A percentile compares a stretch with the other conserved stretches of the same genome.
These are phyloP conservation scores for Stenopsyche tienmushanensis DNA, from an alignment of 1,140 invertebrate species.

Conservation along the genomic window DNA sequence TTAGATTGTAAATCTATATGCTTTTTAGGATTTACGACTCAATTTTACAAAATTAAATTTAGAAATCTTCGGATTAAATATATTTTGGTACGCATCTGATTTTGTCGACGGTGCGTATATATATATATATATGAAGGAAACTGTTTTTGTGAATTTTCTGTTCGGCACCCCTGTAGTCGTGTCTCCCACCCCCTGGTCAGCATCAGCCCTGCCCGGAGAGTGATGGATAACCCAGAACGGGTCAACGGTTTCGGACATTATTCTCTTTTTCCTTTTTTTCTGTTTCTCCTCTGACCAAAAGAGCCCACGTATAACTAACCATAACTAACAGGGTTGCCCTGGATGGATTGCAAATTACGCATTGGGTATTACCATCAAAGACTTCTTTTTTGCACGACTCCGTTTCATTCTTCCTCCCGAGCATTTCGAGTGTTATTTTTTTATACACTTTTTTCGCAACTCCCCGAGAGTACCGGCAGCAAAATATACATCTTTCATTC, in stretches of 20 bases:
- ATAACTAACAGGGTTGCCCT: slow-evolving; percentile 37
- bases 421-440: too few relatives aligned
- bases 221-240: slow-evolving; percentile 43
- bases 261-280: slow-evolving; percentile 42
- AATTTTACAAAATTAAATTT: not conserved
- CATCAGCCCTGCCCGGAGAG: slow-evolving; percentile 35
- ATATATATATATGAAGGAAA: not conserved
- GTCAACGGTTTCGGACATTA: slow-evolving; percentile 43
- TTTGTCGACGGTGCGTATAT: too few relatives aligned
- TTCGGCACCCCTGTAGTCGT: slow-evolving; percentile 2
- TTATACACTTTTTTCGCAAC: too few relatives aligned
- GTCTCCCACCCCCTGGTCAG: slow-evolving; percentile 11
- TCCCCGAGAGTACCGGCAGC: too few relatives aligned
- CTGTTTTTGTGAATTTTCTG: not conserved
- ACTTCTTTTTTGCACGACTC: slow-evolving; percentile 24
- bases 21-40: too few relatives aligned
- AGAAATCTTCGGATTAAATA: too few relatives aligned
- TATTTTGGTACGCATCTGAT: too few relatives aligned
- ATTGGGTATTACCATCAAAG: slow-evolving; percentile 38
- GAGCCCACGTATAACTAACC: slow-evolving; percentile 40
- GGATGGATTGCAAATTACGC: slow-evolving; percentile 39
- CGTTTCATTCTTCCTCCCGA: not conserved
- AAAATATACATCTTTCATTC: too few relatives aligned
- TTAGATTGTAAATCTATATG: not conserved
- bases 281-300: slow-evolving; percentile 32